These are phyloP conservation scores for Alloscopus bannaensis DNA, from an alignment of 2,888 invertebrate genomes.

Conservation along the genomic window DNA sequence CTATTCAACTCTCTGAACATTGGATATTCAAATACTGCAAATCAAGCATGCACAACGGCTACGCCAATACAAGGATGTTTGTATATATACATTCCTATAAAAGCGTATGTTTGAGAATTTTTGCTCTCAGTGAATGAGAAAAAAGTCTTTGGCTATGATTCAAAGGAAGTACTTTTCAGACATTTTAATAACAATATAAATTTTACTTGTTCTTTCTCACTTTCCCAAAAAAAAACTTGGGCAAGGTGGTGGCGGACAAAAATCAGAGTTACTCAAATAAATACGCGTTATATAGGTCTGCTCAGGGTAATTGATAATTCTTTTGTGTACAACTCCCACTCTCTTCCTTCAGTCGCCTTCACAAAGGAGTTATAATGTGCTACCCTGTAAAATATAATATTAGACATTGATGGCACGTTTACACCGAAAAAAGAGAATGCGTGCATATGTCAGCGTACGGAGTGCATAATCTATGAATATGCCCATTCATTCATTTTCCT, in stretches of 20 bases:
- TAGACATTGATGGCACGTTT: too few relatives aligned
- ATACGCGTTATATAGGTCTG: too few relatives aligned
- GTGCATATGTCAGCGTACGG: not conserved
- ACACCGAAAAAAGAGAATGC: not conserved
- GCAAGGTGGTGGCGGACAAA: conserved; percentile 11
- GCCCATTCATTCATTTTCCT: too few relatives aligned
- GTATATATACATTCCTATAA: too few relatives aligned
- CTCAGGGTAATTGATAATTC: too few relatives aligned
- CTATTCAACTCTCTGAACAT: not conserved
- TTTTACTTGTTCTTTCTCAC: not conserved
- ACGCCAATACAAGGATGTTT: not conserved
- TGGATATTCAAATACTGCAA: not conserved
- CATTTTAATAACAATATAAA: conserved; percentile 17
- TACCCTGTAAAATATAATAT: too few relatives aligned
- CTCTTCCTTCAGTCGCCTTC: too few relatives aligned
- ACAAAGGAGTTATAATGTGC: too few relatives aligned
- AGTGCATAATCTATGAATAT: conserved; percentile 13
- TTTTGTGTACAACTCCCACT: too few relatives aligned
- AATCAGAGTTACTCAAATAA: conserved; percentile 14
- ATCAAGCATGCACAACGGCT: not conserved
- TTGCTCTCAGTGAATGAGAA: too few relatives aligned
- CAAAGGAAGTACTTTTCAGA: not conserved
- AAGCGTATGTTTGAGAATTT: too few relatives aligned
- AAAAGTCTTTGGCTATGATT: not conserved
- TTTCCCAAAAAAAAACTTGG: too few relatives aligned